Base-by-base conservation (phyloP, 2,888 invertebrate genomes). In the Spilarctia lutea region DNA sequence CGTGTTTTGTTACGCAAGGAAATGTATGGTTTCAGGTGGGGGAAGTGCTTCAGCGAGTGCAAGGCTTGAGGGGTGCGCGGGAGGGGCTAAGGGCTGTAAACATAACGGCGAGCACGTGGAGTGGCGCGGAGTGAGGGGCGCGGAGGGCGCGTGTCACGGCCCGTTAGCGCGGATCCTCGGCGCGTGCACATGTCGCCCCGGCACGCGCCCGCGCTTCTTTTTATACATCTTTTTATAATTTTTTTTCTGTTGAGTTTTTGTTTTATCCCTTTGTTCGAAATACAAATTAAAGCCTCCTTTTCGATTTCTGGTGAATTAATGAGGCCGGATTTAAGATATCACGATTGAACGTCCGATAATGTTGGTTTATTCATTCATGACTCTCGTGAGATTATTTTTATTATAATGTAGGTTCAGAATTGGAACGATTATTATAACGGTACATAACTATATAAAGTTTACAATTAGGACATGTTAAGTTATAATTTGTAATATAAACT, bases 121-220 rank as follows among this genome's bases (percentile, higher is more conserved):
- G 83, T 79, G 81, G 79, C 84, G 79, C 83, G 84, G 86, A 78
- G 68, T 42, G 72, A 72, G 52, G 74, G 72, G 74, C 63, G 78
- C 80, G 82, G 79, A 78, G 75, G 79, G 81, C 86, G 86, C 82
- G 87, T 90, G 93, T 93, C 92, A 93, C 93, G 93, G 94, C 94
- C 93, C 92, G 93, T 92, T 92, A 92, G 91, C 92, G 91, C 89
- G 89, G 90, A 89, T 91, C 90, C 89, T 89, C 93, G 92, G 91
- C 94, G 92, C 94, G 94, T 92, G 95, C 95, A 95, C 95, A 95
- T 95, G 95, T 94, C 94, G 94, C 94, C 86, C 80, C 89, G 95
- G 95, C 95, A 95, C 96, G 96, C 95, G 96, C 94, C 91, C 91
- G 89, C 90, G 89, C 91, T 83, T 83, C 92, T 94, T 94, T 95